Evolutionary conservation across 2,113 vertebrate genomes (phyloP), one percentile per base, ranked within the genome.

Genomic region (Perca schrenkii): DNA sequence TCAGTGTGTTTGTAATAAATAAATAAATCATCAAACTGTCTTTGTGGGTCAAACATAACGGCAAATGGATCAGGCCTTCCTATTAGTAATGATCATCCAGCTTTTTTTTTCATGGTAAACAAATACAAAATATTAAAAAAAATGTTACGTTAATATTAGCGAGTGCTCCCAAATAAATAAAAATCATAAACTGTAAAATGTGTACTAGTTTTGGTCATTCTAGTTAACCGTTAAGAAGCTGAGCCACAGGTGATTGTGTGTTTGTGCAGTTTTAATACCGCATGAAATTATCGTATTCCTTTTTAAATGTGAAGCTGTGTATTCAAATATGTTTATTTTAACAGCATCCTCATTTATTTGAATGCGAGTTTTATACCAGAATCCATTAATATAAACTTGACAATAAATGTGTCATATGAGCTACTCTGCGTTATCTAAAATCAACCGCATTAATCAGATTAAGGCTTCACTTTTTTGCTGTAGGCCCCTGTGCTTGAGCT

Each of bases 161-260:
- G 6, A 10, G 2, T 31, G 50, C 15, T 62, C 1, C 22, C 22
- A 12, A 6, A 16, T 7, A 31, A 65, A 25, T 21, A 64, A 15
- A 62, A 63, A 40, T 34, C 4, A 19, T 3, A 21, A 21, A 63
- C 0, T 25, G 19, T 40, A 3, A 52, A 54, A 54, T n/a, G 0
- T 10, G 13, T 28, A 36, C 4, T 49, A 15, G 49, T 67, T n/a
- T 1, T 25, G n/a, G 1, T 77, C 22, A 6, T 17, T n/a, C 4
- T 12, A 8, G 5, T 22, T 13, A 17, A 4, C 6, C 7, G 25
- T 67, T 53, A 1, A n/a, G 25, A 14, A 52, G 28, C 34, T 73
- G 77, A 71, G 34, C 91, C 28, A 90, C 91, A 89, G 86, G 89
- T 90, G 89, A 87, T 77, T 84, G 49, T 76, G 28, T 76, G 28